Evolutionary conservation across 2,113 vertebrate genomes (phyloP).

Genomic region (Vireo altiloquus): DNA sequence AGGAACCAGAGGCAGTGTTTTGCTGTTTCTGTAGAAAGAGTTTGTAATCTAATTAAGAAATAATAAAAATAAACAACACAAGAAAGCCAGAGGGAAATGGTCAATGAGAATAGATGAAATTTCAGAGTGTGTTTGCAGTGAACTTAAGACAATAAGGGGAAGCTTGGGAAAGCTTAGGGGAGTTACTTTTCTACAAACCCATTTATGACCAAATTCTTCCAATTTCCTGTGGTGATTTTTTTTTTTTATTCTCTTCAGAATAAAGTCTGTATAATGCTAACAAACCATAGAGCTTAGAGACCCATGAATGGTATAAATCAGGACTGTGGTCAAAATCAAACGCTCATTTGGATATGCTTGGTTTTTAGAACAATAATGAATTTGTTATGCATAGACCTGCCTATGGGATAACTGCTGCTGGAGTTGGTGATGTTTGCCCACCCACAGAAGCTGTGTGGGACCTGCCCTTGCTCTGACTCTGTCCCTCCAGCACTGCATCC

Average conservation of each 20-base stretch:
- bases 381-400: background rate
- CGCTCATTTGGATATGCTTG: background rate
- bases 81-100: background rate
- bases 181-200: background rate
- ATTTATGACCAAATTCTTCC: background rate
- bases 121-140: background rate
- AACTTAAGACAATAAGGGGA: background rate
- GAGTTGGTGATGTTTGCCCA: background rate
- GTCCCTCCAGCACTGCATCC: background rate
- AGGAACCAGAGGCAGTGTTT: background rate
- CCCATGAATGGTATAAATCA: background rate
- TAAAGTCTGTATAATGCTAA: background rate
- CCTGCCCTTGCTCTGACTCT: background rate
- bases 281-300: background rate
- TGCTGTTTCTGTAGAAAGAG: background rate
- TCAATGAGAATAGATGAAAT: background rate
- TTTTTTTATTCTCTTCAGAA: background rate
- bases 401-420: background rate
- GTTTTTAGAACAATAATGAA: background rate
- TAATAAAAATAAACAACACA: background rate
- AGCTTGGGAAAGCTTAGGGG: background rate
- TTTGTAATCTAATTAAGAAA: slow-evolving; percentile 30
- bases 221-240: background rate
- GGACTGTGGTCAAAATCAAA: background rate
- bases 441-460: background rate